Base-by-base conservation (phyloP, 2,888 invertebrate genomes). In the Dromius quadrimaculatus region DNA sequence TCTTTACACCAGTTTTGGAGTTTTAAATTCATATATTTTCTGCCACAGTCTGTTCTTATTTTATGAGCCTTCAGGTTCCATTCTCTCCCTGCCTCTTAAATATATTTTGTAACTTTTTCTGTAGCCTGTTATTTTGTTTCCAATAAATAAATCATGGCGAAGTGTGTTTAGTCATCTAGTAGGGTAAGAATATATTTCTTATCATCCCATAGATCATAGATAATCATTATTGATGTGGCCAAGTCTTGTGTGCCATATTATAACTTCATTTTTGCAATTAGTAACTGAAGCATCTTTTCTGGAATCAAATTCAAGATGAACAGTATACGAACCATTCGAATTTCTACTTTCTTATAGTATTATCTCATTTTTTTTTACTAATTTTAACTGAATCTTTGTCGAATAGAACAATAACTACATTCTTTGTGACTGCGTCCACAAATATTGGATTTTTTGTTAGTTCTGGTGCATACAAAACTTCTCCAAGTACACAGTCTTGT, bases 151-250 rank as follows among this genome's bases (percentile, higher is more conserved):
- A 74, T 74, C 59, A 77, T 76, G 72, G 75, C 73, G 66, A 77
- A 79, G 71, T 80, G 78, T 11, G 78, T 80, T 73, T 70, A 80
- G 41, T 80, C 74, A 75, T 81, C 80, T 65, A 80, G 72, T 74
- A 79, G 77, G 4, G 76, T 47, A 71, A 0, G 78, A 78, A n/a
- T n/a, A n/a, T n/a, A n/a, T n/a, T n/a, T n/a, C n/a, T n/a, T n/a
- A n/a, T n/a, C n/a, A n/a, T n/a, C n/a, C n/a, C 57, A 74, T 43
- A 54, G 22, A 32, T 43, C 65, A 59, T 3, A 69, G 62, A 43
- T 71, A 50, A 41, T 70, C 45, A 54, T 43, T 54, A 50, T 63
- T 43, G 38, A 71, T 32, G 59, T 73, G 73, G 2, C 66, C 66
- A 13, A 73, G 45, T 66, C 54, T 71, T 61, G 54, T 28, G 19